Percentiles rank a stretch among this genome's conserved stretches.
phyloP scores from a whole-genome alignment of 1,140 invertebrate species.

The Chymomyza costata region DNA sequence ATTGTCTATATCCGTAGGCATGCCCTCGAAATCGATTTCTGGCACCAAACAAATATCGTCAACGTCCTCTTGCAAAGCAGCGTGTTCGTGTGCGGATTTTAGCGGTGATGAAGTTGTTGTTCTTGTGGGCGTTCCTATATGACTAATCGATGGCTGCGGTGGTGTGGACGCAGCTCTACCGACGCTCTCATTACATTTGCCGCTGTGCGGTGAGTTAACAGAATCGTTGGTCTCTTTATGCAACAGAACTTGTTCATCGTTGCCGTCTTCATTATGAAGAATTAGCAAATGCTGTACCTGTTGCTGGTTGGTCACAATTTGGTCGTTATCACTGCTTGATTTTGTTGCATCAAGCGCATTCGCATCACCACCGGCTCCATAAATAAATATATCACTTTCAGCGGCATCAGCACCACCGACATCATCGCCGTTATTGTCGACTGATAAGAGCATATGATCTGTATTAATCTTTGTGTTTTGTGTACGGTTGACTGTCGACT shows the following conservation, averaged over 20 bases:
- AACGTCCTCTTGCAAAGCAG: slow-evolving; percentile 51
- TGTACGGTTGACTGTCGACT: slow-evolving; percentile 26
- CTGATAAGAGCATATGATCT: slow-evolving; percentile 55
- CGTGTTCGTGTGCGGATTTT: slow-evolving; percentile 43
- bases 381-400: slow-evolving; percentile 15
- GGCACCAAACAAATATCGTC: slow-evolving; percentile 71
- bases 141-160: slow-evolving; percentile 38
- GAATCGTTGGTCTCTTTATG: slow-evolving; percentile 28
- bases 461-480: slow-evolving; percentile 44
- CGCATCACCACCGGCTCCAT: slow-evolving; percentile 37
- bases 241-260: slow-evolving; percentile 46
- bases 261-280: slow-evolving; percentile 23
- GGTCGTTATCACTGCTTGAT: slow-evolving; percentile 8
- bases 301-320: slow-evolving; percentile 19
- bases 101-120: slow-evolving; percentile 41
- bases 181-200: slow-evolving; percentile 29
- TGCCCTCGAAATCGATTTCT: slow-evolving; percentile 78
- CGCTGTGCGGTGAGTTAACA: slow-evolving; percentile 29
- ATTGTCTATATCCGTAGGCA: slow-evolving; percentile 81
- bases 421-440: slow-evolving; percentile 55
- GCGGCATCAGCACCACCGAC: background rate
- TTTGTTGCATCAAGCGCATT: background rate
- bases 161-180: slow-evolving; percentile 26
- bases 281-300: slow-evolving; percentile 28
- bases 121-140: slow-evolving; percentile 37